Base-by-base conservation (phyloP, 2,797 vertebrate species). In the Trachurus trachurus region DNA sequence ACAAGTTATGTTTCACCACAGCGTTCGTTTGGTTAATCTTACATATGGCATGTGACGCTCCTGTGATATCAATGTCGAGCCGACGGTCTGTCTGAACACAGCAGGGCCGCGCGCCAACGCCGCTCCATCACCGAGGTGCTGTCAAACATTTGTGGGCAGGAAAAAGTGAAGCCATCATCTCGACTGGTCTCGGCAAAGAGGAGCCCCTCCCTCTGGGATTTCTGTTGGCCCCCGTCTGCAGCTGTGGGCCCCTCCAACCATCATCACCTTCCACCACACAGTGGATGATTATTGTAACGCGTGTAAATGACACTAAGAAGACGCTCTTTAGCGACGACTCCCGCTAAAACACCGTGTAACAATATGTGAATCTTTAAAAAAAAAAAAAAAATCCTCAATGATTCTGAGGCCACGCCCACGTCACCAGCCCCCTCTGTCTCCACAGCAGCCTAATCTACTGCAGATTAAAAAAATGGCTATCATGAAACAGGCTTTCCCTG, bases 401-500 rank as follows among this genome's bases (percentile, higher is more conserved):
- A 74, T 80, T 77, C 5, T 22, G 31, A 74, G 39, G 49, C 77
- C 69, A 71, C 53, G 15, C 79, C 87, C 75, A 75, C 37, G 8
- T 50, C 72, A 11, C 44, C 59, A 22, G 16, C 68, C 47, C 50
- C 74, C 81, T 74, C 77, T 93, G 95, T 96, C 94, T 95, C 94
- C 95, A 96, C 97, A 95, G 96, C 96, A 96, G 95, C 96, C 96
- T 98, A 98, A 99, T 98, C 97, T 97, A 96, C 94, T 96, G 96
- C 97, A 99, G 97, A 98, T 98, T 98, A 12, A 97, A 87, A 97
- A 97, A 97, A 94, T 96, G 95, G 96, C 96, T 96, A 97, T 98
- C 97, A 97, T 98, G 97, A 98, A 98, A 97, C 96, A 97, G 96
- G 96, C 97, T 97, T 97, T 96, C 96, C 97, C 97, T 97, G 96